Evolutionary conservation across 2,888 invertebrate genomes (phyloP).

Genomic region (Phania funesta): DNA sequence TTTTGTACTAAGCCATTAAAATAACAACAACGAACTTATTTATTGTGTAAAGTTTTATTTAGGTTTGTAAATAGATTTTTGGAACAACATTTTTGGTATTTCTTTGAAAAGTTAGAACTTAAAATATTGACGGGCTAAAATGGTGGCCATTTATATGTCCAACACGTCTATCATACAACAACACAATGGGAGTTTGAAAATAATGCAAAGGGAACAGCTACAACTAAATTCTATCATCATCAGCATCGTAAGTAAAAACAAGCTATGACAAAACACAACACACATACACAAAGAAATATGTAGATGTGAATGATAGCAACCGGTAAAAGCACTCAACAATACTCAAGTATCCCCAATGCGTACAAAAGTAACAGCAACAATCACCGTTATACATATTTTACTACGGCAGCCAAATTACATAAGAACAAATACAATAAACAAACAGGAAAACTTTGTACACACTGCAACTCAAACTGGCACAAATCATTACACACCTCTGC

Average conservation of each 20-base stretch:
- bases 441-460: not conserved
- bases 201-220: conserved; percentile 12
- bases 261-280: conserved; percentile 1
- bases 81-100: not conserved
- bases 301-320: conserved; percentile 54
- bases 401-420: conserved; percentile 4
- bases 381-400: conserved; percentile 42
- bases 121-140: conserved; percentile 12
- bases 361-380: conserved; percentile 58
- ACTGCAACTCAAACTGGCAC: not conserved
- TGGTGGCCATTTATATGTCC: conserved; percentile 51
- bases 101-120: not conserved
- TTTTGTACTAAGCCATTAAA: not conserved
- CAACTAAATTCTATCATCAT: conserved; percentile 26
- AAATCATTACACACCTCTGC: conserved; percentile 2
- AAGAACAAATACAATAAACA: not conserved
- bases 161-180: conserved; percentile 34
- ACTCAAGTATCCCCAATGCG: conserved; percentile 64
- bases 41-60: not conserved
- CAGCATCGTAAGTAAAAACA: not conserved
- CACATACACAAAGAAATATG: conserved; percentile 3
- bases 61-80: not conserved
- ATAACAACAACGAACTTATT: not conserved
- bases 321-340: conserved; percentile 65
- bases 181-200: conserved; percentile 30